Conservation (phyloP, 2,113 vertebrate genomes). For the Epinephelus cyanopodus region DNA sequence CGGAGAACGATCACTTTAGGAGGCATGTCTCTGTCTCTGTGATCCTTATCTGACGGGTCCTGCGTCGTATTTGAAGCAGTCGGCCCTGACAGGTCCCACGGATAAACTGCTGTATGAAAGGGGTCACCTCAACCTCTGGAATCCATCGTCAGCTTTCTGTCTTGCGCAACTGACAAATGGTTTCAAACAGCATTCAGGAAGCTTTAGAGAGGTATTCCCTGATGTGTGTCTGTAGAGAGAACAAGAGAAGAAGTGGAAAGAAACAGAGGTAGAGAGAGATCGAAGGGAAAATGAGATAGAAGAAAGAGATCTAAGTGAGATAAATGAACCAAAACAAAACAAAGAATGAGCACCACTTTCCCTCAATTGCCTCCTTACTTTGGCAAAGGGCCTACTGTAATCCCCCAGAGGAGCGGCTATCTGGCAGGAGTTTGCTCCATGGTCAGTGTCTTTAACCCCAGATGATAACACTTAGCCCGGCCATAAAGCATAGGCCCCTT, state of each 20-base stretch:
- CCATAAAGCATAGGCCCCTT: constrained; percentile 85
- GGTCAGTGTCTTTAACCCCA: constrained; percentile 85
- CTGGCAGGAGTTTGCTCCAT: constrained; percentile 73
- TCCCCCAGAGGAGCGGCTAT: constrained; percentile 79
- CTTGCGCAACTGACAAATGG: constrained; percentile 77
- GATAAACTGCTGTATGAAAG: constrained; percentile 75
- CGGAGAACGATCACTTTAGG: constrained; percentile 70
- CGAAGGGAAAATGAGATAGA: constrained; percentile 12
- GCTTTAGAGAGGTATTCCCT: constrained; percentile 68
- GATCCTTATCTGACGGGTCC: constrained; percentile 80
- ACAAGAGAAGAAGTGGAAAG: constrained; percentile 18
- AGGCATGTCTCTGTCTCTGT: constrained; percentile 75
- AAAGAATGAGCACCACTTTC: constrained; percentile 66
- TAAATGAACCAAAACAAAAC: constrained; percentile 68
- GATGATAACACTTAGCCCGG: constrained; percentile 86
- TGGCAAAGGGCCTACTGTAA: constrained; percentile 77
- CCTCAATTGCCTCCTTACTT: constrained; percentile 60
- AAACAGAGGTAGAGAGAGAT: constrained; percentile 14
- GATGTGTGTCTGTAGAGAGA: constrained; percentile 42
- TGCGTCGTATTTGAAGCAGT: constrained; percentile 71
- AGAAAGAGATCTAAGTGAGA: constrained; percentile 57
- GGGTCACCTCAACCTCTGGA: constrained; percentile 79
- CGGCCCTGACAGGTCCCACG: constrained; percentile 72
- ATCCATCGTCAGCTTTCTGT: constrained; percentile 77
- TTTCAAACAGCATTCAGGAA: constrained; percentile 68